Conservation (phyloP, 37 sponge, comb jelly and placozoan genomes). For the Aphrocallistes beatrix region DNA sequence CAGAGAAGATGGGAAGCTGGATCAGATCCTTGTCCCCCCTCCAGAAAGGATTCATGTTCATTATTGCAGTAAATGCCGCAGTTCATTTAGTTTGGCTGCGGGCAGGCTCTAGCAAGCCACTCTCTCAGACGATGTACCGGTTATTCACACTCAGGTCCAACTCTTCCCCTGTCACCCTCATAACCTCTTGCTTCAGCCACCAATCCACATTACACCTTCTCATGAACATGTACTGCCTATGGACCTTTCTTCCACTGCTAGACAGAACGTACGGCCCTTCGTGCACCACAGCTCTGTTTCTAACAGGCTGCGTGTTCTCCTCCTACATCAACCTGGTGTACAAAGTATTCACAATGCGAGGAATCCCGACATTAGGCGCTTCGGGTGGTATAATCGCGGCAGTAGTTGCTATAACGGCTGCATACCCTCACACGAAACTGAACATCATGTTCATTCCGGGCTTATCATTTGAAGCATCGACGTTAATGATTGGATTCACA, state of each 20-base stretch:
- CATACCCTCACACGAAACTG: background rate
- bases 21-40: background rate
- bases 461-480: background rate
- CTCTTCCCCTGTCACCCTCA: background rate
- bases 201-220: background rate
- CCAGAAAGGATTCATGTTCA: background rate
- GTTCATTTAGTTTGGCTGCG: background rate
- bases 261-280: background rate
- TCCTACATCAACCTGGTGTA: background rate
- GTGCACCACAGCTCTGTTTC: background rate
- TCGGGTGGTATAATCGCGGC: background rate
- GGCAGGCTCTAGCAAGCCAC: background rate
- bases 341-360: background rate
- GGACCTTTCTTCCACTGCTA: background rate
- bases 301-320: background rate
- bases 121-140: background rate
- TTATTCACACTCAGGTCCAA: background rate
- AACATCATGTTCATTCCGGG: background rate
- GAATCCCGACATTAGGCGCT: background rate
- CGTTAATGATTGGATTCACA: background rate
- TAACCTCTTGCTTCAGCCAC: background rate
- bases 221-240: constrained; percentile 14
- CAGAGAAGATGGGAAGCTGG: background rate
- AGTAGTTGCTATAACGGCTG: background rate
- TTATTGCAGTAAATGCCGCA: background rate